Evolutionary conservation across 2,113 vertebrate genomes (phyloP), one percentile per base, ranked within the genome.

Genomic region (Psephotus haematonotus): DNA sequence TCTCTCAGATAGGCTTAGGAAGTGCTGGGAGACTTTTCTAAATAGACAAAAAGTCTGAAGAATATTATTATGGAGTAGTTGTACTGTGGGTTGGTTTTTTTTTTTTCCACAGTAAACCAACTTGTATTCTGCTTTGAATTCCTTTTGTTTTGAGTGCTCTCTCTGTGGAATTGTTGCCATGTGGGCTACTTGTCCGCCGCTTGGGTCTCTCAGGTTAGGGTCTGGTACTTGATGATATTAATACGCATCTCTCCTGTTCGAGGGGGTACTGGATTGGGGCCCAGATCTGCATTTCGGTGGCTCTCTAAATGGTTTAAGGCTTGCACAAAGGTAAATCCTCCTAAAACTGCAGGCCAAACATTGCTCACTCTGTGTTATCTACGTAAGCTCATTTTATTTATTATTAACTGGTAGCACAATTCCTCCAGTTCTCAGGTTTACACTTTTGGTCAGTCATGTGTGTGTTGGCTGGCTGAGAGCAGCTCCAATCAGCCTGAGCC

Each of bases 361-460:
- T 17, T 2, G 1, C 49, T 85, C 2, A 1, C 46, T 90, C 69
- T n/a, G 28, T 79, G 53, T 67, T 88, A 90, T 46, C 59, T 67
- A 27, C 29, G 43, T 17, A 67, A 92, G 70, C 33, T 85, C 10
- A 2, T 35, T 10, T 7, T 37, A 57, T 65, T 82, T 57, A 33
- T 82, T 27, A 65, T 83, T 69, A 88, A 33, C 37, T 33, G 50
- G 93, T 84, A 87, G 71, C 75, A 84, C 43, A 68, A 7, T 57
- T 82, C 60, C 67, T 67, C 18, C 78, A 72, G 50, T 85, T 86
- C 74, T 93, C 88, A 84, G 81, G 63, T 93, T 95, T 93, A 79
- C 65, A 43, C 70, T 82, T 90, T 33, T 1, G 13, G 63, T 80
- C 2, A 8, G 80, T 70, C 37, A 20, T 71, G 78, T 72, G 11